Percentiles rank a stretch among this genome's conserved stretches.
Evolutionary conservation across 1,140 invertebrate genomes (phyloP).

Genomic region (Myzus persicae): DNA sequence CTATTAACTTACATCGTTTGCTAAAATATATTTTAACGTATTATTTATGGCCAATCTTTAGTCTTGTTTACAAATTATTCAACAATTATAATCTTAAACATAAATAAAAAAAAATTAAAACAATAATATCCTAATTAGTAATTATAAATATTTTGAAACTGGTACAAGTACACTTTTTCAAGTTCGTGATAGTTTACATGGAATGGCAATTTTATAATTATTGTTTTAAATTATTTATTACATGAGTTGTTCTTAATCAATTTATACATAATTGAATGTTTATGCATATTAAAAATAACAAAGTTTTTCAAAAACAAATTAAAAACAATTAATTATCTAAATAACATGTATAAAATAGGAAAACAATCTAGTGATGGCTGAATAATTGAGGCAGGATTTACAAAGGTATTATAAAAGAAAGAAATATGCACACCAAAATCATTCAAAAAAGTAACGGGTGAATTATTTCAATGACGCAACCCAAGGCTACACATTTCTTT

Average conservation of each 20-base stretch:
- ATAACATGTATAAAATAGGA: constrained; percentile 33
- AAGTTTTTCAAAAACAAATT: background rate
- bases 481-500: background rate
- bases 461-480: constrained; percentile 19
- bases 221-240: background rate
- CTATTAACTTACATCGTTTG: background rate
- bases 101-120: constrained; percentile 20
- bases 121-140: constrained; percentile 28
- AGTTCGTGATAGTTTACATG: constrained; percentile 25
- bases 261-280: background rate
- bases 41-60: background rate
- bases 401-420: background rate
- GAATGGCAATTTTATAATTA: constrained; percentile 22
- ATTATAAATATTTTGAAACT: background rate
- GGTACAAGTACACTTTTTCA: background rate
- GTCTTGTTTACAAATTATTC: constrained; percentile 31
- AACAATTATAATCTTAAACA: constrained; percentile 34
- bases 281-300: background rate
- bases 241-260: background rate
- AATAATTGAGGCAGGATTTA: background rate
- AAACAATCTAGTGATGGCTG: background rate
- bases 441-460: background rate
- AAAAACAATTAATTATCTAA: constrained; percentile 30
- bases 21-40: background rate
- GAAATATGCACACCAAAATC: background rate